Base-by-base conservation (phyloP, 2,888 invertebrate genomes). In the Zootermopsis nevadensis region DNA sequence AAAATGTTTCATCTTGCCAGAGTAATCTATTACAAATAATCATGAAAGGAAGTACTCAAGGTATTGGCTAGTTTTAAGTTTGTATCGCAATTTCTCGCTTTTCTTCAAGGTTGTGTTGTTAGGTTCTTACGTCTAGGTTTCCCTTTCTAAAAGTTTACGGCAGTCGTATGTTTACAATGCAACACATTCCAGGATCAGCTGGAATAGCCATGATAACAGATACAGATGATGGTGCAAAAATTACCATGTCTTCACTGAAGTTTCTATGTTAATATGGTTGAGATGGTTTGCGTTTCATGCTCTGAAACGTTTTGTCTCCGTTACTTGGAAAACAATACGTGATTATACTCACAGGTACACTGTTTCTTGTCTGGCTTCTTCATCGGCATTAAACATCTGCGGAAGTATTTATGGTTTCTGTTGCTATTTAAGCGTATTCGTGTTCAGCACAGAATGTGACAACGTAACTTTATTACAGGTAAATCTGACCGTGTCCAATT, bases 41-140 rank as follows among this genome's bases (percentile, higher is more conserved):
- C 60, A n/a, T 60, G 60, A n/a, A 27, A 60, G n/a, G n/a, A n/a
- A 60, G 6, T 15, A 60, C 2, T 60, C 60, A 60, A 60, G 60
- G n/a, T n/a, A 27, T 60, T 0, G 12, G 60, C 27, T 15, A 8
- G 6, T n/a, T 60, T n/a, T 60, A 3, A n/a, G 60, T 60, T 60
- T 60, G 4, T 60, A 60, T 27, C 60, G 27, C 4, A n/a, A 27
- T n/a, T 60, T 60, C 60, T 60, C 60, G 60, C 60, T 60, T 60
- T 60, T n/a, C 60, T 60, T 60, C 60, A 60, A 60, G 60, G 60
- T 60, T 60, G 60, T 15, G 15, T 60, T 48, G 48, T 48, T 48
- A 19, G 3, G 15, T 15, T 15, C n/a, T 27, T 27, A 27, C n/a
- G 6, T 6, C 27, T 12, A 12, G 60, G 60, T 60, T 60, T 60